These are phyloP conservation scores for Chelonus formosanus DNA, from an alignment of 2,888 invertebrate species.

Conservation along the genomic window DNA sequence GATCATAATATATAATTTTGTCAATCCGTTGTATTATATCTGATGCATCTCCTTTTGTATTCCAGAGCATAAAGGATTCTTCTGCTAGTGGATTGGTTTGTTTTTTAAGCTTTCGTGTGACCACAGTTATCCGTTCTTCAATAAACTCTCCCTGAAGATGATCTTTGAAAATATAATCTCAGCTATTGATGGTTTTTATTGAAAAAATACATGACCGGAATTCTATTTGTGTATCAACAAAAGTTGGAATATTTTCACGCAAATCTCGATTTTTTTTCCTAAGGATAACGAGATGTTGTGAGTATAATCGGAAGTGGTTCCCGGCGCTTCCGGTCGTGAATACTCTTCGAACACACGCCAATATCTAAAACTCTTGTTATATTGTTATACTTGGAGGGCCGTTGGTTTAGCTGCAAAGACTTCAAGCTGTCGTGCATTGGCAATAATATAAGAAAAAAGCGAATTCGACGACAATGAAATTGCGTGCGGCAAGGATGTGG, in stretches of 20 bases:
- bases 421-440: constrained; percentile 40
- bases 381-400: constrained; percentile 8
- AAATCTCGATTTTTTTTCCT: constrained; percentile 1
- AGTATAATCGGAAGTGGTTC: constrained; percentile 33
- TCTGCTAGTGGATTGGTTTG: not conserved
- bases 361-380: constrained; percentile 10
- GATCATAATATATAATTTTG: too few relatives aligned
- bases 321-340: constrained; percentile 23
- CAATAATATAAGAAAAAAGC: constrained; percentile 25
- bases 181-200: not conserved
- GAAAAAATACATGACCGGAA: not conserved
- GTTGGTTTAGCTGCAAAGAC: constrained; percentile 27
- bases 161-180: not conserved
- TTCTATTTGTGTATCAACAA: not conserved
- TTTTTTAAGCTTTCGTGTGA: constrained; percentile 2
- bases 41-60: too few relatives aligned
- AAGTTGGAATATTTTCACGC: constrained; percentile 8
- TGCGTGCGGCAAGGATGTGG: constrained; percentile 48
- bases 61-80: too few relatives aligned
- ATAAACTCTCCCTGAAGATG: too few relatives aligned
- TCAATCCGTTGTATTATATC: too few relatives aligned
- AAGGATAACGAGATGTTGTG: constrained; percentile 6
- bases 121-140: constrained; percentile 9
- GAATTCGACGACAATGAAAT: constrained; percentile 48
- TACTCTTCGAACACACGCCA: not conserved